Evolutionary conservation across 2,797 vertebrate genomes (phyloP).

Genomic region (Sebastes minor): DNA sequence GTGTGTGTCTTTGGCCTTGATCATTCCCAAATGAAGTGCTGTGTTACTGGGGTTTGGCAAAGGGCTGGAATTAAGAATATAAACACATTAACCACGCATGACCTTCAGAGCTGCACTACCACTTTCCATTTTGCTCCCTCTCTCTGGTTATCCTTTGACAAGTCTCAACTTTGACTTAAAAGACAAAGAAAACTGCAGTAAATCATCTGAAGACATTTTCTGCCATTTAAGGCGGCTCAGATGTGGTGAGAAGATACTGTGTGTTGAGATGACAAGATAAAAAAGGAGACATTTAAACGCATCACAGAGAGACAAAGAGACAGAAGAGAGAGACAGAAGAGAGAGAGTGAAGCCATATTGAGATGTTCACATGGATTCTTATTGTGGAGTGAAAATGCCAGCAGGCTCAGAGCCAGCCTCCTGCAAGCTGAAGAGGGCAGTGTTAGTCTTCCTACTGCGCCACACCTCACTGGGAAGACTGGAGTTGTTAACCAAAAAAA

Average conservation of each 20-base stretch:
- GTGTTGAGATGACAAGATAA: slow-evolving; percentile 21
- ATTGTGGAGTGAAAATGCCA: slow-evolving; percentile 12
- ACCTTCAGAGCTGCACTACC: slow-evolving; percentile 36
- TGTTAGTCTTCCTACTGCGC: slow-evolving; percentile 53
- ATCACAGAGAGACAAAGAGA: slow-evolving; percentile 15
- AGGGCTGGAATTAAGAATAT: slow-evolving; percentile 49
- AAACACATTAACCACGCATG: slow-evolving; percentile 61
- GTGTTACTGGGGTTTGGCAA: slow-evolving; percentile 15
- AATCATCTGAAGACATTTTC: slow-evolving; percentile 20
- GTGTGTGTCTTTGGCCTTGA: slow-evolving; percentile 9
- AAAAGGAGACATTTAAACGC: slow-evolving; percentile 23
- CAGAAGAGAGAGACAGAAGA: slow-evolving; percentile 3
- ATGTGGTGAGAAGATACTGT: slow-evolving; percentile 9
- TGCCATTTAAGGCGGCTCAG: slow-evolving; percentile 11
- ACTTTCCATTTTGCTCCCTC: slow-evolving; percentile 8
- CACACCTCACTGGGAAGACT: neutral
- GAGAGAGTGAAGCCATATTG: slow-evolving; percentile 5
- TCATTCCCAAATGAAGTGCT: slow-evolving; percentile 15
- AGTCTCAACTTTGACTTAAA: slow-evolving; percentile 7
- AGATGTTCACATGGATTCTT: slow-evolving; percentile 34
- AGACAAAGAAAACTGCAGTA: neutral
- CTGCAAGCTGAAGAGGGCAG: slow-evolving; percentile 71
- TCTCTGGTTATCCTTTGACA: neutral
- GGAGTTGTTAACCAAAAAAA: neutral
- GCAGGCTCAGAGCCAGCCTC: neutral